Percentiles rank a stretch among this genome's conserved stretches.
phyloP scores from a whole-genome alignment of 2,113 vertebrate genomes.

The Istiophorus platypterus region DNA sequence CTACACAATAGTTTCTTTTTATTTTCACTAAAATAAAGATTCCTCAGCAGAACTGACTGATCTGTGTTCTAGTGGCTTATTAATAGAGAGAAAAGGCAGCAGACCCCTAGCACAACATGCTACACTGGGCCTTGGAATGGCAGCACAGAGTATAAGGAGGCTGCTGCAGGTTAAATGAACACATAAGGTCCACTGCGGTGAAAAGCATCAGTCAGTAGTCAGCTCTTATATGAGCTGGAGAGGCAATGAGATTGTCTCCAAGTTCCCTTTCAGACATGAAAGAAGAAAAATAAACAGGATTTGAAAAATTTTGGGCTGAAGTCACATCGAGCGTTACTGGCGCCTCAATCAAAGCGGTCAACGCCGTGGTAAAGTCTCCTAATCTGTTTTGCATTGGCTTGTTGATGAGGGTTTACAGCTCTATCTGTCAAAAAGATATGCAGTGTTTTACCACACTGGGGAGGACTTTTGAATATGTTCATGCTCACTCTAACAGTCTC shows the following conservation, averaged over 20 bases:
- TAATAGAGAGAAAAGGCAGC: not conserved
- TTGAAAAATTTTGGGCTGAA: constrained; percentile 17
- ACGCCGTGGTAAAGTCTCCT: not conserved
- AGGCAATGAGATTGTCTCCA: not conserved
- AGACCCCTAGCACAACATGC: not conserved
- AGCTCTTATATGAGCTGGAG: not conserved
- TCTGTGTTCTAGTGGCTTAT: not conserved
- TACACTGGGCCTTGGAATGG: not conserved
- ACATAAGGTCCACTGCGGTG: not conserved
- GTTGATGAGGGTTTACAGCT: not conserved
- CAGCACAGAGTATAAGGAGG: not conserved
- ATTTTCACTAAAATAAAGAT: not conserved
- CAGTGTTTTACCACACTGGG: not conserved
- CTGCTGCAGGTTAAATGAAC: constrained; percentile 17
- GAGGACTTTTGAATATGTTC: not conserved
- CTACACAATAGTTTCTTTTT: not conserved
- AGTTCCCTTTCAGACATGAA: not conserved
- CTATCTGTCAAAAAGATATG: not conserved
- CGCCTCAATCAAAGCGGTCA: constrained; percentile 1
- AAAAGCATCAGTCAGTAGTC: not conserved
- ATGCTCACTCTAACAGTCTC: not conserved
- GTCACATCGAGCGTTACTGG: not conserved
- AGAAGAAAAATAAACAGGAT: not conserved
- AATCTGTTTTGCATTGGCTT: constrained; percentile 11
- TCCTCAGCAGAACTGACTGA: too few species aligned